Conservation (phyloP, 2,797 vertebrate genomes). For the Aselliscus stoliczkanus region DNA sequence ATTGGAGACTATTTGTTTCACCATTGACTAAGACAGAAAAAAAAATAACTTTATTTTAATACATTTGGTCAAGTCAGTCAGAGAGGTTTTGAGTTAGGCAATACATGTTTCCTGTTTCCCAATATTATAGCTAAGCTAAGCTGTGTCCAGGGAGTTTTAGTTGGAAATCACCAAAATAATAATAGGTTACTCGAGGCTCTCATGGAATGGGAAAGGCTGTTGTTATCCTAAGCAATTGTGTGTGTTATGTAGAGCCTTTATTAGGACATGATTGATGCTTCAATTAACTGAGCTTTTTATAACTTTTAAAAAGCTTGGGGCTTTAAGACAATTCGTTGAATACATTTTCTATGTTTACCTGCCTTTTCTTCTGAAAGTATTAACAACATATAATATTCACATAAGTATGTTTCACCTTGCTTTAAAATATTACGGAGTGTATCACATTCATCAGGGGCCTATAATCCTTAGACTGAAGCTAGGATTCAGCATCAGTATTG, state of each 20-base stretch:
- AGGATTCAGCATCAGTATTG: neutral
- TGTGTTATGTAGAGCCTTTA: neutral
- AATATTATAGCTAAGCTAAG: neutral
- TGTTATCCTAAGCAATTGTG: neutral
- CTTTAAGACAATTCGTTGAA: conserved; percentile 22
- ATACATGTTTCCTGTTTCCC: neutral
- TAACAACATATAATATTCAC: neutral
- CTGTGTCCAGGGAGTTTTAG: neutral
- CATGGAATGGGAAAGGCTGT: neutral
- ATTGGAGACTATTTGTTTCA: neutral
- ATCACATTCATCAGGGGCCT: neutral
- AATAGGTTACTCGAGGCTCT: neutral
- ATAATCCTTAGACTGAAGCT: neutral
- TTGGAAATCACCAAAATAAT: neutral
- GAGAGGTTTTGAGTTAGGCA: neutral
- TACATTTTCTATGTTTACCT: neutral
- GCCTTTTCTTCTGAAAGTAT: conserved; percentile 30
- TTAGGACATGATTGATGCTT: neutral
- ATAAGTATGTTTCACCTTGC: neutral
- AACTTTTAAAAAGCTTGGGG: neutral
- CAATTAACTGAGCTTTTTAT: neutral
- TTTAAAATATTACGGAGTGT: neutral
- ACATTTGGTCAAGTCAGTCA: neutral
- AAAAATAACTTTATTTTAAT: neutral
- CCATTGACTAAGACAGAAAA: neutral